phyloP scores from a whole-genome alignment of 2,113 vertebrate genomes.

The Aix galericulata region DNA sequence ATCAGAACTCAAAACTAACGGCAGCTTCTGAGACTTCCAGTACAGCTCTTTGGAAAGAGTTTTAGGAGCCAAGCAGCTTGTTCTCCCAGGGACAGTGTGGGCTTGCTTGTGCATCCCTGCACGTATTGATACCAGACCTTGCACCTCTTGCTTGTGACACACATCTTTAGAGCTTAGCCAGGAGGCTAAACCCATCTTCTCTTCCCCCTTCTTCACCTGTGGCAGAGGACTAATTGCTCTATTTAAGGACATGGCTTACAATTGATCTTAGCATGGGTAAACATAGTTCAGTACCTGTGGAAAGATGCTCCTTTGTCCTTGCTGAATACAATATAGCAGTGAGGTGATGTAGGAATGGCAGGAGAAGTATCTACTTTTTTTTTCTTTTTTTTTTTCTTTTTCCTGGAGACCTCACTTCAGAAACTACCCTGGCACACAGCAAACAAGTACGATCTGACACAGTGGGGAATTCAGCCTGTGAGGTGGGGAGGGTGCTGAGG shows the following conservation, averaged over 20 bases:
- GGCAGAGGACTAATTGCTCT: neutral
- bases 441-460: neutral
- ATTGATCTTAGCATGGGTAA: neutral
- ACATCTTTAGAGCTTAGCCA: neutral
- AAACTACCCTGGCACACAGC: neutral
- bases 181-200: neutral
- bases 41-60: neutral
- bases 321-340: neutral
- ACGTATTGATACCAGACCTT: no score
- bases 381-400: neutral
- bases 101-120: no score
- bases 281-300: neutral
- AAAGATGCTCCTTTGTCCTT: neutral
- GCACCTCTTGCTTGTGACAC: no score
- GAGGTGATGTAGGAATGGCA: neutral
- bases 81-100: neutral
- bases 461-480: neutral
- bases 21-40: neutral
- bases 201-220: fast-evolving
- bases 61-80: neutral
- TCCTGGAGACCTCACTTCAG: neutral
- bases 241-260: neutral
- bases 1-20: neutral
- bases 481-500: neutral
- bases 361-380: neutral